Evolutionary conservation across 2,113 vertebrate genomes (phyloP).

Genomic region (Azemiops feae): DNA sequence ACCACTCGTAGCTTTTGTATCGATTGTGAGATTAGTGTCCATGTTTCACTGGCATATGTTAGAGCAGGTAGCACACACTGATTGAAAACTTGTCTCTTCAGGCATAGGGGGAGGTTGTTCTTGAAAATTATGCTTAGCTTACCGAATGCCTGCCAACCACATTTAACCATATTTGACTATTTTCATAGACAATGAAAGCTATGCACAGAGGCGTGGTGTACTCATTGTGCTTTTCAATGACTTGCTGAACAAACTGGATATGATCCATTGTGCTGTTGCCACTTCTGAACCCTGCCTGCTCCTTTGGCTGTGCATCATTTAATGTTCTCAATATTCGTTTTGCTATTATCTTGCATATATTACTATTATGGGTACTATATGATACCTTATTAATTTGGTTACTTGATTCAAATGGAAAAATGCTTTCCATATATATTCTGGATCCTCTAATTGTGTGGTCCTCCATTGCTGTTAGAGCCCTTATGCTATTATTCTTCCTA

Average conservation of each 20-base stretch:
- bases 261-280: not conserved
- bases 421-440: not conserved
- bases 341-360: not conserved
- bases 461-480: not conserved
- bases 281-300: not conserved
- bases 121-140: not conserved
- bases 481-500: not conserved
- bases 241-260: not conserved
- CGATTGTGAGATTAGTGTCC: not conserved
- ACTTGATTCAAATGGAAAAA: not conserved
- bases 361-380: not conserved
- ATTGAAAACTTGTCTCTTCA: not conserved
- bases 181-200: not conserved
- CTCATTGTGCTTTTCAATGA: not conserved
- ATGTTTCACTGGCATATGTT: not conserved
- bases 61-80: not conserved
- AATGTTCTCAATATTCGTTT: not conserved
- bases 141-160: not conserved
- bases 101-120: not conserved
- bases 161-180: not conserved
- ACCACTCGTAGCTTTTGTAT: not conserved
- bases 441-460: conserved; percentile 20
- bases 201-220: not conserved
- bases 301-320: not conserved
- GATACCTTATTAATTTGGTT: not conserved